phyloP scores from a whole-genome alignment of 2,888 invertebrate species.

The Athalia rosae region DNA sequence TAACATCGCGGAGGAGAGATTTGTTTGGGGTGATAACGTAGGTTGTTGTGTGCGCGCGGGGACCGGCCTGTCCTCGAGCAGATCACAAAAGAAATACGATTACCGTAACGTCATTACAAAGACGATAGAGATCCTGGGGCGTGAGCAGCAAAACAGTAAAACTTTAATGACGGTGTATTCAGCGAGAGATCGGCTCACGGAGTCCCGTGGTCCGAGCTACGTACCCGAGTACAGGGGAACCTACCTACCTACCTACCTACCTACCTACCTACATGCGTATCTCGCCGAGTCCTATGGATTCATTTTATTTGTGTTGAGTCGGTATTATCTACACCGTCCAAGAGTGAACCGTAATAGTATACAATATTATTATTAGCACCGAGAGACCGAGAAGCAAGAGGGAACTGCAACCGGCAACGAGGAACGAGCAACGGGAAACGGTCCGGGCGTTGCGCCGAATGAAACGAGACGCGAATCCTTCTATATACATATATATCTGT shows the following conservation, averaged over 20 bases:
- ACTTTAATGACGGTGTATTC: slow-evolving; percentile 48
- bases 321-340: slow-evolving; percentile 13
- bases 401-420: neutral
- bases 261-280: neutral
- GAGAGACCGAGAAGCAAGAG: slow-evolving; percentile 13
- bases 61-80: slow-evolving; percentile 5
- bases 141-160: slow-evolving; percentile 44
- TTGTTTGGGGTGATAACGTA: no score
- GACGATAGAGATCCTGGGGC: slow-evolving; percentile 38
- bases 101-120: slow-evolving; percentile 29
- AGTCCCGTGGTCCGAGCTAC: neutral
- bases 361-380: slow-evolving; percentile 31
- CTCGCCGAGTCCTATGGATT: no score
- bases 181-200: neutral
- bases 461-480: slow-evolving; percentile 19
- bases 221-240: neutral
- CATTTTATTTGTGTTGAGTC: neutral
- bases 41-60: no score
- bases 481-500: neutral
- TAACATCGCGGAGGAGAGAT: no score
- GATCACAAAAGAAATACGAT: slow-evolving; percentile 26
- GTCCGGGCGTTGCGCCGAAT: slow-evolving; percentile 10
- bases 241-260: neutral
- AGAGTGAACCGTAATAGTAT: slow-evolving; percentile 19
- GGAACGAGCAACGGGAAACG: slow-evolving; percentile 30